phyloP scores from a whole-genome alignment of 2,888 invertebrate species.

The Melinaea marsaeus region DNA sequence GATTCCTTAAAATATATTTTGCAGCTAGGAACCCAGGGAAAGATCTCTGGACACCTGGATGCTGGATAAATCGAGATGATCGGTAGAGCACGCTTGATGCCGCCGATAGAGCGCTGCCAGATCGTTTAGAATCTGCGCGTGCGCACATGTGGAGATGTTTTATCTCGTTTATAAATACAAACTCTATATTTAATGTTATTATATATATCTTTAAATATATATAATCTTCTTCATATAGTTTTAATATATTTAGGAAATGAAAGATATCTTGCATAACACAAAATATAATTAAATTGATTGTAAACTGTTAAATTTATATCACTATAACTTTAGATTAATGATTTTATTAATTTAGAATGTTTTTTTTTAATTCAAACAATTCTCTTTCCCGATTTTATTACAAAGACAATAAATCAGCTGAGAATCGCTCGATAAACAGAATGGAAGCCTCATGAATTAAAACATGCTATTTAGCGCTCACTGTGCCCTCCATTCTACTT shows the following conservation, averaged over 20 bases:
- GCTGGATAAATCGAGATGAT: constrained; percentile 44
- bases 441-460: constrained; percentile 77
- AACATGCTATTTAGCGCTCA: constrained; percentile 76
- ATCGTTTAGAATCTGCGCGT: constrained; percentile 53
- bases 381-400: constrained; percentile 65
- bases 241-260: no score
- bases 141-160: constrained; percentile 27
- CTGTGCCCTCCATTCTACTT: constrained; percentile 53
- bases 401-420: constrained; percentile 71
- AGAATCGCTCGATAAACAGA: constrained; percentile 71
- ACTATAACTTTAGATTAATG: constrained; percentile 14
- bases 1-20: no score
- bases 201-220: constrained; percentile 5
- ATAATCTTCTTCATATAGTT: neutral
- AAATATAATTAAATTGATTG: no score
- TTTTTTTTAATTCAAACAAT: constrained; percentile 26
- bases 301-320: no score
- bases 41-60: neutral
- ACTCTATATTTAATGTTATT: constrained; percentile 34
- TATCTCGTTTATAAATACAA: constrained; percentile 18
- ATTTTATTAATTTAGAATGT: constrained; percentile 23
- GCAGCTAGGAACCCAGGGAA: no score
- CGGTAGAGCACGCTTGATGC: constrained; percentile 72
- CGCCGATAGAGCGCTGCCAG: constrained; percentile 71
- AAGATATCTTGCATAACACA: no score